Conservation (phyloP, 1,140 invertebrate species). For the Lordiphosa mommai region DNA sequence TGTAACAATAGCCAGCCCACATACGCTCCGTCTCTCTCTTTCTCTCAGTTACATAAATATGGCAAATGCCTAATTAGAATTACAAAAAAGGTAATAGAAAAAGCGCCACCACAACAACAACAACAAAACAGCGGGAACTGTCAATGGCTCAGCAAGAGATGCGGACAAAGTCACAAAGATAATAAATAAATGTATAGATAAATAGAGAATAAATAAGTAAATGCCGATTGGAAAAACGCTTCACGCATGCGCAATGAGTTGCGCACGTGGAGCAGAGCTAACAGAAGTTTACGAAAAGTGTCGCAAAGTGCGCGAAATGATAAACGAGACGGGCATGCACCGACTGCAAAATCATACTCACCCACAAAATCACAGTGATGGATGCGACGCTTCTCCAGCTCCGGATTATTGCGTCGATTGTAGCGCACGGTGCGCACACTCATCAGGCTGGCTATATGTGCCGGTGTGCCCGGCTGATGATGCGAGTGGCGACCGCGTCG, state of each 20-base stretch:
- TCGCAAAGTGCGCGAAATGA: conserved; percentile 71
- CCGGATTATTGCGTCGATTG: conserved; percentile 97
- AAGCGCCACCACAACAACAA: conserved; percentile 59
- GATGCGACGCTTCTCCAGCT: conserved; percentile 95
- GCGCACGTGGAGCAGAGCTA: conserved; percentile 28
- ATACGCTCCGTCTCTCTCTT: conserved; percentile 19
- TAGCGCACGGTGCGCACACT: conserved; percentile 82
- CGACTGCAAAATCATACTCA: conserved; percentile 80
- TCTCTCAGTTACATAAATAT: conserved; percentile 46
- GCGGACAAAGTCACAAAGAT: conserved; percentile 43
- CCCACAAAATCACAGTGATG: conserved; percentile 97
- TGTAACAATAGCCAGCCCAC: conserved; percentile 34
- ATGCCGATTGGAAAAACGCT: conserved; percentile 64
- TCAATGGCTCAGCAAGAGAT: conserved; percentile 43
- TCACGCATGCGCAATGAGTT: conserved; percentile 60
- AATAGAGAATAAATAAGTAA: conserved; percentile 76
- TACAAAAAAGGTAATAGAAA: conserved; percentile 73
- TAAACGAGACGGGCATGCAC: conserved; percentile 55
- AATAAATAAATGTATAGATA: conserved; percentile 77
- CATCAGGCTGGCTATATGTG: conserved; percentile 69
- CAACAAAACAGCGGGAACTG: conserved; percentile 32
- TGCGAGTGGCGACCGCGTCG: conserved; percentile 57
- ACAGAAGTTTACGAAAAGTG: conserved; percentile 53
- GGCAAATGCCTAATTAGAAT: conserved; percentile 65
- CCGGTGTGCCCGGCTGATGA: conserved; percentile 63